Conservation (phyloP, 2,888 invertebrate genomes). For the Torymus texanus region DNA sequence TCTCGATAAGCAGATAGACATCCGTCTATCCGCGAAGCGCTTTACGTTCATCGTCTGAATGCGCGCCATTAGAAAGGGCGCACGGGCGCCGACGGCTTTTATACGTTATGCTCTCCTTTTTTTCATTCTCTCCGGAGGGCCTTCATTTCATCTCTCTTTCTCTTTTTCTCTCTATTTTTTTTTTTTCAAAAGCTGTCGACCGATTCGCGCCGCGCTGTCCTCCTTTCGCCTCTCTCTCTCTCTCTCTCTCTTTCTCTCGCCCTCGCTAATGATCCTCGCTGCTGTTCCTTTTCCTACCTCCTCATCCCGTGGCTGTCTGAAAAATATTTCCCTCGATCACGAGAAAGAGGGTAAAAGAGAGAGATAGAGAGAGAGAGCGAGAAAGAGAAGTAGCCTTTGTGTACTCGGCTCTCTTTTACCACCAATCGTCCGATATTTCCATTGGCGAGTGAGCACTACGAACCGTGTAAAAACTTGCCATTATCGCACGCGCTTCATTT, state of each 20-base stretch:
- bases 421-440: slow-evolving; percentile 39
- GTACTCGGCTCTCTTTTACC: slow-evolving; percentile 9
- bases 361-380: too few relatives aligned
- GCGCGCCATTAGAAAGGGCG: slow-evolving; percentile 28
- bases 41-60: not conserved
- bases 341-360: too few relatives aligned
- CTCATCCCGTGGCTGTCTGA: slow-evolving; percentile 4
- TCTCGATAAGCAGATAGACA: not conserved
- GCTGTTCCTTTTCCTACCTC: slow-evolving; percentile 7
- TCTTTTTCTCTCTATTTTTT: slow-evolving; percentile 12
- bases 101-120: not conserved
- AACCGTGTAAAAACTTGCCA: slow-evolving; percentile 25
- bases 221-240: slow-evolving; percentile 9
- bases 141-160: not conserved
- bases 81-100: not conserved
- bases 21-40: too few relatives aligned
- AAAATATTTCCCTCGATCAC: slow-evolving; percentile 48
- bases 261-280: slow-evolving; percentile 43
- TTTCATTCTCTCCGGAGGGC: slow-evolving; percentile 8
- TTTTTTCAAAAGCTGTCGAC: slow-evolving; percentile 20
- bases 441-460: slow-evolving; percentile 19
- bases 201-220: slow-evolving; percentile 20
- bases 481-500: slow-evolving; percentile 22
- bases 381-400: slow-evolving; percentile 9
- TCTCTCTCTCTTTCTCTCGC: not conserved